Evolutionary conservation across 2,888 invertebrate genomes (phyloP).

Genomic region (Habroteleia sp.): DNA sequence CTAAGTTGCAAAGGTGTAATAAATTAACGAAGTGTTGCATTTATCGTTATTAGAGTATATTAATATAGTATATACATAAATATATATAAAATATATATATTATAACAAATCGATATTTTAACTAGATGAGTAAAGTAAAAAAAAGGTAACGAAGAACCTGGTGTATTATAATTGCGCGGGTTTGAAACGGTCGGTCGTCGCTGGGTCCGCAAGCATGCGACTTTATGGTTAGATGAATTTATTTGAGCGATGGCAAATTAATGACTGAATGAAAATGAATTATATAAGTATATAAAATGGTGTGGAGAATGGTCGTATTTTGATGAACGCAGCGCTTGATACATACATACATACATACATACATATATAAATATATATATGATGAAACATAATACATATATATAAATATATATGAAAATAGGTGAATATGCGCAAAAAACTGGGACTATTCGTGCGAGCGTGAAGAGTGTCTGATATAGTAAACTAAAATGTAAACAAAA

Average conservation of each 20-base stretch:
- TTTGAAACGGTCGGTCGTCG: slow-evolving; percentile 58
- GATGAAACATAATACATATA: slow-evolving; percentile 22
- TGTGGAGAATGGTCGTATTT: slow-evolving; percentile 47
- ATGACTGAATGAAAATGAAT: slow-evolving; percentile 50
- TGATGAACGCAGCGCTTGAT: slow-evolving; percentile 60
- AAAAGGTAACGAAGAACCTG: slow-evolving; percentile 71
- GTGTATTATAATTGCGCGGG: slow-evolving; percentile 69
- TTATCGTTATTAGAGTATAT: slow-evolving; percentile 80
- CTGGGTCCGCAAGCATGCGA: slow-evolving; percentile 42
- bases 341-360: slow-evolving; percentile 49
- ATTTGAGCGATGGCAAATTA: slow-evolving; percentile 46
- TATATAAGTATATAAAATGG: slow-evolving; percentile 52
- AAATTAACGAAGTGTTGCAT: slow-evolving; percentile 80
- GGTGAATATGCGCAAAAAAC: slow-evolving; percentile 12
- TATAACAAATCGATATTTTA: slow-evolving; percentile 78
- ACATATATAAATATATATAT: slow-evolving; percentile 45
- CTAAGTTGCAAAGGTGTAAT: slow-evolving; percentile 80
- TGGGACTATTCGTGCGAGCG: slow-evolving; percentile 16
- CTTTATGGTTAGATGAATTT: slow-evolving; percentile 44
- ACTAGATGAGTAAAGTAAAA: slow-evolving; percentile 71
- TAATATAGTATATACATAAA: slow-evolving; percentile 70
- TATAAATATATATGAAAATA: slow-evolving; percentile 44
- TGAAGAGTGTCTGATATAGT: slow-evolving; percentile 9
- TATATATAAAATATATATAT: slow-evolving; percentile 56
- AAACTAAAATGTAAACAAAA: slow-evolving; percentile 28